These are phyloP conservation scores for Actenoides hombroni DNA, from an alignment of 2,113 vertebrate genomes.

Conservation along the genomic window DNA sequence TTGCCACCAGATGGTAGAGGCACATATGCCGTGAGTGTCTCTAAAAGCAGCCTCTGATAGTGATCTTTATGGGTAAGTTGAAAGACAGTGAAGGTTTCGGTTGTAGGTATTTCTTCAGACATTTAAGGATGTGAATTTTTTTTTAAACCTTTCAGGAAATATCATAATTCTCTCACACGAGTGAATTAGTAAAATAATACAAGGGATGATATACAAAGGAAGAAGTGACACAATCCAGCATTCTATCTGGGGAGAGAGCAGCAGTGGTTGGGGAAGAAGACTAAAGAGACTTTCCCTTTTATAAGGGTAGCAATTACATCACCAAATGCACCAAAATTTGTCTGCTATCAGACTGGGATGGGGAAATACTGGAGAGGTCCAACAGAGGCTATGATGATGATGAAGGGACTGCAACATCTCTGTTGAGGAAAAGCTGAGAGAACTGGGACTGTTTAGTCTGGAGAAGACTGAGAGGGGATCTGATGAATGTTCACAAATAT, in stretches of 20 bases:
- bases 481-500: no score
- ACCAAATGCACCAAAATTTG: not conserved
- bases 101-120: not conserved
- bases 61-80: rapidly evolving
- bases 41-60: rapidly evolving
- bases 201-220: not conserved
- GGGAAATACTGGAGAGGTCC: no score
- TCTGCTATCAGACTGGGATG: not conserved
- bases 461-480: no score
- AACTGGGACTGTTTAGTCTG: no score
- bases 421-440: no score
- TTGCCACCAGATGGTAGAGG: not conserved
- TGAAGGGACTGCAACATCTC: no score
- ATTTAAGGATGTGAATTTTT: rapidly evolving
- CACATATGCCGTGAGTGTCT: rapidly evolving
- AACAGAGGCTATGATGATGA: no score
- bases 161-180: not conserved
- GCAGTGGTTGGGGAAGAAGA: no score
- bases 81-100: rapidly evolving
- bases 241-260: not conserved
- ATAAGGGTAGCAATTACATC: not conserved
- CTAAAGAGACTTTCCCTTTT: not conserved
- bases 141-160: not conserved
- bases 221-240: not conserved
- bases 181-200: not conserved